Evolutionary conservation across 2,797 vertebrate genomes (phyloP), one percentile per base, ranked within the genome.

Genomic region (Eutrigla gurnardus): DNA sequence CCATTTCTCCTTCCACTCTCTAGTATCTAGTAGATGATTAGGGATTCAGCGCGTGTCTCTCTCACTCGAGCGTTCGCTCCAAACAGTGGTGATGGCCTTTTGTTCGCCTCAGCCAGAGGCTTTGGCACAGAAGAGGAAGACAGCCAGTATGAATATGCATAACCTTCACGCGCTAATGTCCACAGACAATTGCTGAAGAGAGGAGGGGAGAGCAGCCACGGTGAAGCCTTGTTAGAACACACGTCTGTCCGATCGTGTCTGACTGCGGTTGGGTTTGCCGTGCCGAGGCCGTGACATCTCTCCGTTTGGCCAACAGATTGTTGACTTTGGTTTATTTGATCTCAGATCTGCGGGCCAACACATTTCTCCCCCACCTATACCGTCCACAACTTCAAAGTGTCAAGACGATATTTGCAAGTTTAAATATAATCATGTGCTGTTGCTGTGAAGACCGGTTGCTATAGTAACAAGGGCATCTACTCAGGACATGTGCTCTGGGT

Each of bases 81-180:
- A 80, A 87, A 87, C 81, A 84, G 73, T 14, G 64, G 83, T 54
- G 78, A 85, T 75, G 83, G 90, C 85, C 86, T 88, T 90, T 92
- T 86, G 88, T 91, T 83, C 61, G 33, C 25, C 65, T 80, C 70
- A 76, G 80, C 77, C 80, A 78, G 60, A 82, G 81, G 73, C 78
- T 84, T 70, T 69, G 83, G 74, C 76, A 46, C 37, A 0, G 83
- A 80, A 58, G 65, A 75, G 62, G 58, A 80, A 87, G 79, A 73
- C 70, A 42, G 81, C 80, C 42, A 15, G 78, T 68, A 87, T 88
- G 89, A 90, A 91, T 90, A 92, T 91, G 85, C 87, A 90, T 91
- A 85, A 92, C 87, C 88, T 92, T 93, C 88, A 92, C 73, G 77
- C 85, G 9, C 87, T 86, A 86, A 81, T 86, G 75, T 89, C 83